Evolutionary conservation across 1,140 invertebrate species (phyloP).

Genomic region (Plectrocnemia conspersa): DNA sequence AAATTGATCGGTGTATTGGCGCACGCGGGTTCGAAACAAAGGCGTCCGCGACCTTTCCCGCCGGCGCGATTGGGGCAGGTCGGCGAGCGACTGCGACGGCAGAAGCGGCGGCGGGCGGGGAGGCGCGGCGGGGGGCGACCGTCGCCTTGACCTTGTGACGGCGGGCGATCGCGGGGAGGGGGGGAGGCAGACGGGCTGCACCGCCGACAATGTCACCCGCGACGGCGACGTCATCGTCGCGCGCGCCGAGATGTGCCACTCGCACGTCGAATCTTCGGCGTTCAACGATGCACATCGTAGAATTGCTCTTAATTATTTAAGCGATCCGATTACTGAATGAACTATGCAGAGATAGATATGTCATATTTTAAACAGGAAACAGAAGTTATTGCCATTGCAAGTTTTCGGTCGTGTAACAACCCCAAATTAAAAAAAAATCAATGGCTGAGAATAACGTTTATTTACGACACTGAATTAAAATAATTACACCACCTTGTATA

Average conservation of each 20-base stretch:
- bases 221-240: neutral
- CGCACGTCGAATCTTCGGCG: neutral
- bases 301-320: too few species aligned
- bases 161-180: neutral
- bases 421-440: too few species aligned
- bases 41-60: neutral
- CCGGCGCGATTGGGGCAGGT: neutral
- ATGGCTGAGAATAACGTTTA: too few species aligned
- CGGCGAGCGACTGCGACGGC: neutral
- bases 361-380: too few species aligned
- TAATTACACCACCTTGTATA: too few species aligned
- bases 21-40: neutral
- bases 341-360: too few species aligned
- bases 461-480: too few species aligned
- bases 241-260: neutral
- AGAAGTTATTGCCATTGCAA: too few species aligned
- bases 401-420: too few species aligned
- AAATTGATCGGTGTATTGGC: neutral
- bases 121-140: neutral
- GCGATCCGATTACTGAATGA: too few species aligned
- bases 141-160: neutral
- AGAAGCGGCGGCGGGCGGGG: neutral
- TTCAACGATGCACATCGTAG: slow-evolving; percentile 5
- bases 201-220: neutral
- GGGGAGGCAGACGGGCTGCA: neutral